Evolutionary conservation across 2,888 invertebrate species (phyloP), one percentile per base, ranked within the genome.

Genomic region (Lochmaea crataegi): DNA sequence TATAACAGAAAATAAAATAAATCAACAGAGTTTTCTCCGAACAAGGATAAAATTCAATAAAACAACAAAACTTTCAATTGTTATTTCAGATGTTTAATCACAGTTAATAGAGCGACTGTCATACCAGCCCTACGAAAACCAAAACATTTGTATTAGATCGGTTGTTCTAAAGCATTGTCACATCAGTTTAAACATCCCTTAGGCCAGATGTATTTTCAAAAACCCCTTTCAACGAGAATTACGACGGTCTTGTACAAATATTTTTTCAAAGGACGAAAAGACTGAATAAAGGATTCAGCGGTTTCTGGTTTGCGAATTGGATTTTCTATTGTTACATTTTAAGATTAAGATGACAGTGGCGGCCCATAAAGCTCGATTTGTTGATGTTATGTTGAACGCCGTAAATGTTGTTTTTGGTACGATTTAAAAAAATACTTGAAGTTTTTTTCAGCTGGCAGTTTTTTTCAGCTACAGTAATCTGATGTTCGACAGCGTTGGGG

Each of bases 161-260:
- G 69, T 68, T 71, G 72, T 73, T 75, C 67, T 71, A 42, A 41
- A 66, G 72, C 71, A 73, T 76, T 75, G 76, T 76, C 75, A 70
- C 73, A 72, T 70, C 70, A 57, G 71, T 66, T 65, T 42, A 69
- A 69, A 66, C 57, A 65, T 58, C 65, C 60, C 68, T 61, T 32
- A 51, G 41, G 66, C 68, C 76, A 75, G 76, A 71, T 76, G 76
- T 67, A 71, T 63, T 61, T 67, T 45, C 41, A 71, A 68, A 75
- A 75, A 69, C 74, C 76, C 75, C 63, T 76, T 75, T 61, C 71
- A 67, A 64, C 41, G 45, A 61, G 71, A 68, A 74, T 74, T 65
- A 74, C 71, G 26, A 66, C 53, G 68, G 65, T 68, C 71, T 74
- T 74, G 74, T 74, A 68, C 53, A 74, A 74, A 74, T 68, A 74